Conservation (phyloP, 2,113 vertebrate genomes). For the Marcusenius ussheri region DNA sequence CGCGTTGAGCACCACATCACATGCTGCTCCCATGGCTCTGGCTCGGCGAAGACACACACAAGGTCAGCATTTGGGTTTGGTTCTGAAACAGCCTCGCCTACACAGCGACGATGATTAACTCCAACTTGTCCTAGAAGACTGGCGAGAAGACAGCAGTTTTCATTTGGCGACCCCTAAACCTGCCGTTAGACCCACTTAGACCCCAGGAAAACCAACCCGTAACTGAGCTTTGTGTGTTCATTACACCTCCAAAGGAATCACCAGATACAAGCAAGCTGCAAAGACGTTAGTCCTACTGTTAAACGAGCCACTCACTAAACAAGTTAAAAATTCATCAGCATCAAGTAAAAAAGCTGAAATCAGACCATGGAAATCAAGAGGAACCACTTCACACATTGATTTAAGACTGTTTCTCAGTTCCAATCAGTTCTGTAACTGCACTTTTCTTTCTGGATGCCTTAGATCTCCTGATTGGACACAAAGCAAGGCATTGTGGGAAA, state of each 20-base stretch:
- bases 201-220: neutral
- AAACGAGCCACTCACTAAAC: neutral
- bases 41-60: neutral
- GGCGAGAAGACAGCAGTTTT: neutral
- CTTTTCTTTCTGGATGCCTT: slow-evolving; percentile 32
- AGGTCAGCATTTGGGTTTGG: neutral
- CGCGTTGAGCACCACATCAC: neutral
- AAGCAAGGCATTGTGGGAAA: neutral
- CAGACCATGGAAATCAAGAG: neutral
- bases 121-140: neutral
- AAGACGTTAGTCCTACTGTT: neutral
- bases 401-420: slow-evolving; percentile 40
- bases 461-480: neutral
- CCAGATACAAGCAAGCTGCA: neutral
- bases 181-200: neutral
- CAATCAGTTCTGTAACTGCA: slow-evolving; percentile 51
- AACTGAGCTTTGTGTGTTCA: neutral
- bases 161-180: neutral
- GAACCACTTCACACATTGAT: slow-evolving; percentile 33
- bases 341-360: neutral
- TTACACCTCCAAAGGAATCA: neutral
- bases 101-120: neutral
- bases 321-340: neutral
- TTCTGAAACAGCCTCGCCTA: neutral
- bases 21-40: neutral